Base-by-base conservation (phyloP, 2,797 vertebrate genomes). In the Hemibagrus guttatus region DNA sequence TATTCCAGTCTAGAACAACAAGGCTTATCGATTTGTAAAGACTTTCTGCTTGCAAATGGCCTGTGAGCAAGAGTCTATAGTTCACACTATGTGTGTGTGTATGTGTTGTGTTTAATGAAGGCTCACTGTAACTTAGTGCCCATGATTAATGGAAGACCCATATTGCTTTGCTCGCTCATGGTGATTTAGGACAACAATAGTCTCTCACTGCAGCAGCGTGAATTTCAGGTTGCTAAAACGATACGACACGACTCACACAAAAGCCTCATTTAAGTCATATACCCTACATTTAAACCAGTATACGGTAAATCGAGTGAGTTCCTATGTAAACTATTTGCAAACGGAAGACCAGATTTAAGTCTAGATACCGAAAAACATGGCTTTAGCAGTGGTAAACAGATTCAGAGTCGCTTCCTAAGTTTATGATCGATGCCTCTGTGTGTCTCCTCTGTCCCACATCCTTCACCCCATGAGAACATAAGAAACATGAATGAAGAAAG, bases 71-170 rank as follows among this genome's bases (percentile, higher is more conserved):
- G 56, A 63, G 23, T 61, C 23, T 46, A 17, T 17, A 58, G 16
- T 19, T n/a, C 74, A 54, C 49, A 76, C 13, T 54, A 9, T 78
- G 59, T 63, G 79, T n/a, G 59, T 54, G 9, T 78, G 39, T 63
- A 59, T n/a, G 59, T 81, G 58, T 63, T 81, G 16, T 49, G 80
- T 82, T 49, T 52, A 66, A 66, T 82, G 16, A 82, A 82, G 17
- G 16, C 17, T 9, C 26, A 66, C 61, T 82, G 61, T 64, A 66
- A 66, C 59, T 46, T 81, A 46, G 58, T 39, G 13, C 35, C 61
- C 8, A 49, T 64, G 59, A 66, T 82, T 66, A 82, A 81, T 81
- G 59, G 39, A 66, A 49, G 59, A 6, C 39, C 42, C 61, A 66
- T 52, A 82, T 49, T 49, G 42, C 59, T 66, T 28, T 46, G 39